Percentiles rank a stretch among this genome's conserved stretches.
phyloP scores from a whole-genome alignment of 2,888 invertebrate species.

The Helobdella robusta region DNA sequence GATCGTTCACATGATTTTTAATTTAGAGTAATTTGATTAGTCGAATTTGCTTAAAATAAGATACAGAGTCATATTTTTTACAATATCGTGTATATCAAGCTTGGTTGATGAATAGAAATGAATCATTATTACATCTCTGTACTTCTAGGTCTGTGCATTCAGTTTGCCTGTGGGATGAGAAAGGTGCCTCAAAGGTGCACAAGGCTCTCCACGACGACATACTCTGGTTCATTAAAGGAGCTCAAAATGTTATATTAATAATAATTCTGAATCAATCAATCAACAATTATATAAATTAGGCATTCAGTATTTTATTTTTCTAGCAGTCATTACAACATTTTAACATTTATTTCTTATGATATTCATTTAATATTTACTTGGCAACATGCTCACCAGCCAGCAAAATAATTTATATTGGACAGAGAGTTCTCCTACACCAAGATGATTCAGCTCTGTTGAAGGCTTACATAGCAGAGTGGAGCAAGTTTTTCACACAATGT shows the following conservation, averaged over 20 bases:
- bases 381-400: not conserved
- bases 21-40: too few species aligned
- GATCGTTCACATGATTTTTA: too few species aligned
- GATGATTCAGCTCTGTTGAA: constrained; percentile 90
- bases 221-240: constrained; percentile 83
- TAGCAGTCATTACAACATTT: not conserved
- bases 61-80: too few species aligned
- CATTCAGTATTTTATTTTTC: constrained; percentile 1
- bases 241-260: constrained; percentile 71
- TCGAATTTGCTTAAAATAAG: too few species aligned
- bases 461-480: constrained; percentile 95
- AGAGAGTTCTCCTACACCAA: constrained; percentile 74
- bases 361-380: too few species aligned
- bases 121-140: not conserved
- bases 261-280: too few species aligned
- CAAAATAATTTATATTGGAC: constrained; percentile 18
- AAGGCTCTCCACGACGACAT: constrained; percentile 84
- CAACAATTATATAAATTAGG: too few species aligned
- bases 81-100: too few species aligned
- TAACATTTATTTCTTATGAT: too few species aligned
- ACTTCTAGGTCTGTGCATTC: constrained; percentile 69
- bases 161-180: constrained; percentile 93
- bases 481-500: constrained; percentile 93
- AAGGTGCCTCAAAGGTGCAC: constrained; percentile 76
- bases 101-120: too few species aligned